A percentile compares a stretch with the other conserved stretches of the same genome.
These are phyloP conservation scores for Chionoecetes opilio DNA, from an alignment of 1,140 invertebrate genomes.

Conservation along the genomic window DNA sequence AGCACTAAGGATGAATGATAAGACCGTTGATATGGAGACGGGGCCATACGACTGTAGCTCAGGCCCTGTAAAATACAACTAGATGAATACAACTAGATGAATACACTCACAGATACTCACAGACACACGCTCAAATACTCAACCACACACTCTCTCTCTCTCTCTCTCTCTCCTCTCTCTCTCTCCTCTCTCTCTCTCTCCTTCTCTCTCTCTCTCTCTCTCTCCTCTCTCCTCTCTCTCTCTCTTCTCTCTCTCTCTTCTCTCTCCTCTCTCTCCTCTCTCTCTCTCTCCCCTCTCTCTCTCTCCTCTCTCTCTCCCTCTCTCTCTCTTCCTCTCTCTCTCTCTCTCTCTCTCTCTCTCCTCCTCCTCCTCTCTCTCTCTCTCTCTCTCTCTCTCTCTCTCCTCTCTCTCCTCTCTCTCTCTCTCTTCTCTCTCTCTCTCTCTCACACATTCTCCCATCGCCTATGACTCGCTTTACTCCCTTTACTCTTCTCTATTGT, in stretches of 20 bases:
- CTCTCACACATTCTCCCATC: not conserved
- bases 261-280: conserved; percentile 12
- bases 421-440: not conserved
- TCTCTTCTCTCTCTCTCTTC: not conserved
- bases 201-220: not conserved
- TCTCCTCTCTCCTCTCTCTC: too few species aligned
- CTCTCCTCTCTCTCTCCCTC: not conserved
- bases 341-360: conserved; percentile 53
- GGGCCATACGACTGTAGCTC: too few species aligned
- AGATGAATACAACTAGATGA: too few species aligned
- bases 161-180: not conserved
- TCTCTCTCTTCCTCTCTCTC: conserved; percentile 42
- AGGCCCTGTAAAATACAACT: too few species aligned
- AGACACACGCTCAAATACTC: not conserved
- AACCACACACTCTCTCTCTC: conserved; percentile 4
- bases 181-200: conserved; percentile 27
- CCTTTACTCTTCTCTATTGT: not conserved
- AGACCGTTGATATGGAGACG: too few species aligned
- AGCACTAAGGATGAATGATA: too few species aligned
- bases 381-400: conserved; percentile 39
- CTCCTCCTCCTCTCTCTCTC: conserved; percentile 36
- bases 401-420: not conserved
- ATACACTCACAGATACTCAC: not conserved
- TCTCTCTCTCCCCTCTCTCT: not conserved
- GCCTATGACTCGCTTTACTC: not conserved